These are phyloP conservation scores for Saxidomus purpurata DNA, from an alignment of 1,140 invertebrate species.

Conservation along the genomic window DNA sequence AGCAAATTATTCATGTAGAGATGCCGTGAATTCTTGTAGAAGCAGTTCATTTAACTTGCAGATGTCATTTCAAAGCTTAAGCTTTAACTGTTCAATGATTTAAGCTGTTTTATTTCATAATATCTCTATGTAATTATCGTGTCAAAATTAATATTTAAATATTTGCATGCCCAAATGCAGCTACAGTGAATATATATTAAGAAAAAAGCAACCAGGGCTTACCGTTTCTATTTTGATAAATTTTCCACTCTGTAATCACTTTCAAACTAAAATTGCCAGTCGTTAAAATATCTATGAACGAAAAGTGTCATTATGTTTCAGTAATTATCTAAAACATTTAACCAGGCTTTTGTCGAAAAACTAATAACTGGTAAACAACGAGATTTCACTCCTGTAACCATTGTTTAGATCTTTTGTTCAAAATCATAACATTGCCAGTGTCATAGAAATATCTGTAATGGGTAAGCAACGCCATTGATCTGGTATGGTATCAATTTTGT, in stretches of 20 bases:
- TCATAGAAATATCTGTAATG: conserved; percentile 30
- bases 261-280: background rate
- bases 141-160: no score
- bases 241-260: conserved; percentile 15
- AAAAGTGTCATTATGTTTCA: background rate
- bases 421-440: conserved; percentile 30
- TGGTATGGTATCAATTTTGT: no score
- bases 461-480: background rate
- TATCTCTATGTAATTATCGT: no score
- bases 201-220: background rate
- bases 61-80: no score
- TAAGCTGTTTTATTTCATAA: no score
- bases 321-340: conserved; percentile 20
- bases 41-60: no score
- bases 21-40: no score
- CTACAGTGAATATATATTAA: no score
- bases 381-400: conserved; percentile 22
- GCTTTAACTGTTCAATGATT: no score
- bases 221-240: conserved; percentile 38
- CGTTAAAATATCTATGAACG: conserved; percentile 8
- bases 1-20: no score
- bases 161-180: no score
- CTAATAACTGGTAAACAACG: conserved; percentile 28
- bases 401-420: conserved; percentile 35
- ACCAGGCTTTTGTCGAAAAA: background rate